These are phyloP conservation scores for Sinocyclocheilus maitianheensis DNA, from an alignment of 2,113 vertebrate genomes.

Conservation along the genomic window DNA sequence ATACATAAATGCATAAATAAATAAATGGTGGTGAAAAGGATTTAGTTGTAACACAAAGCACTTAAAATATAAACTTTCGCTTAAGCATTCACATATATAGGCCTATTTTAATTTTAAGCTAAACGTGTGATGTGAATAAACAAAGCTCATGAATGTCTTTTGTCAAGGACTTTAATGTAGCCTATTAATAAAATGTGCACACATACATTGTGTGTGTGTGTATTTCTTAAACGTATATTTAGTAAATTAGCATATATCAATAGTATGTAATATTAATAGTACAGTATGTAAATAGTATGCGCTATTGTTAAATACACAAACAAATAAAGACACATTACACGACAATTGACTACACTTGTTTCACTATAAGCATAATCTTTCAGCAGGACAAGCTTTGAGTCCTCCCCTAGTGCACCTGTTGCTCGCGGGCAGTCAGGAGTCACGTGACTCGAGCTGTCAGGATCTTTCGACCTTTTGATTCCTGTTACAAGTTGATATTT, in stretches of 20 bases:
- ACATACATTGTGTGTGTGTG: no score
- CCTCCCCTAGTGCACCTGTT: conserved; percentile 51
- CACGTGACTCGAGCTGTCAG: conserved; percentile 34
- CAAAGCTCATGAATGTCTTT: neutral
- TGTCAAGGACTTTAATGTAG: neutral
- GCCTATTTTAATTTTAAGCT: neutral
- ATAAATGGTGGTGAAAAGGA: no score
- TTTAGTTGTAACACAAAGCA: no score
- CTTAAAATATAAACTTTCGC: neutral
- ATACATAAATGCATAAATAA: no score
- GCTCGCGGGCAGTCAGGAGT: conserved; percentile 41
- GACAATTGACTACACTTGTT: neutral
- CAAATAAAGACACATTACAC: neutral
- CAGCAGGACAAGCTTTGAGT: neutral
- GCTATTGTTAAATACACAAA: neutral
- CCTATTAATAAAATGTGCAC: neutral
- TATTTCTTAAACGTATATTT: no score
- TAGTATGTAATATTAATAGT: no score
- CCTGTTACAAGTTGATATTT: conserved; percentile 55
- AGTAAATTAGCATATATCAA: no score
- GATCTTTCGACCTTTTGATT: conserved; percentile 55
- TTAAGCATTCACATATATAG: neutral
- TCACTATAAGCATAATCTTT: no score
- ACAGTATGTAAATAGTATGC: neutral
- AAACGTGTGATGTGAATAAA: neutral